phyloP scores from a whole-genome alignment of 2,113 vertebrate species.

The Plecotus auritus region DNA sequence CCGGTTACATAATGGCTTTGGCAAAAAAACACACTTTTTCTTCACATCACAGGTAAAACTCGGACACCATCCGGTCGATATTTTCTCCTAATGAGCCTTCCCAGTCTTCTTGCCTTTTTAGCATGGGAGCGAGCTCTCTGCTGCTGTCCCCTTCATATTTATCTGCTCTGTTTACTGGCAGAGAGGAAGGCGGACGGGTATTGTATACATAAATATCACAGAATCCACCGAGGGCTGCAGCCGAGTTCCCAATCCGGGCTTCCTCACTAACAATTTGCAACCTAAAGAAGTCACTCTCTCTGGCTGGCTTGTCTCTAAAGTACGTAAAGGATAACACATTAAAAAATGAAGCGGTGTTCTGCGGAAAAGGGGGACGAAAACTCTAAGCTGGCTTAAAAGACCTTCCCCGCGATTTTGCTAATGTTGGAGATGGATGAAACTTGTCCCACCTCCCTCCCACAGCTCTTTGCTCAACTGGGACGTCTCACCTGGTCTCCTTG shows the following conservation, averaged over 20 bases:
- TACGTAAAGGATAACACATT: constrained; percentile 30
- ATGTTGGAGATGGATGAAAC: background rate
- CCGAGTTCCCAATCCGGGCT: background rate
- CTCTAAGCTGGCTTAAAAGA: background rate
- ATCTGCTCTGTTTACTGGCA: constrained; percentile 10
- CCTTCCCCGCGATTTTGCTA: background rate
- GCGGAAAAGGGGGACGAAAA: background rate
- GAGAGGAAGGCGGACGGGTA: background rate
- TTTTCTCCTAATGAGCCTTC: constrained; percentile 43
- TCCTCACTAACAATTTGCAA: background rate
- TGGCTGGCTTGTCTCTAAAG: constrained; percentile 39
- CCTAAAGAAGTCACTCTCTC: constrained; percentile 11
- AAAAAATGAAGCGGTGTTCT: constrained; percentile 8
- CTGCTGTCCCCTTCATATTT: background rate
- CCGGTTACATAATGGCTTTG: background rate
- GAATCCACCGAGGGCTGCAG: background rate
- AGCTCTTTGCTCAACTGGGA: background rate
- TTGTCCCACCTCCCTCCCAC: no score
- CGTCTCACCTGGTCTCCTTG: background rate
- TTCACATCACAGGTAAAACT: background rate
- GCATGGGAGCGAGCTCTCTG: background rate
- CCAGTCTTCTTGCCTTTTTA: background rate
- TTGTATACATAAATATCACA: background rate
- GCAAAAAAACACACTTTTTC: background rate
- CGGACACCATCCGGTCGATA: background rate